phyloP scores from a whole-genome alignment of 2,113 vertebrate genomes.

The Gorilla gorilla region DNA sequence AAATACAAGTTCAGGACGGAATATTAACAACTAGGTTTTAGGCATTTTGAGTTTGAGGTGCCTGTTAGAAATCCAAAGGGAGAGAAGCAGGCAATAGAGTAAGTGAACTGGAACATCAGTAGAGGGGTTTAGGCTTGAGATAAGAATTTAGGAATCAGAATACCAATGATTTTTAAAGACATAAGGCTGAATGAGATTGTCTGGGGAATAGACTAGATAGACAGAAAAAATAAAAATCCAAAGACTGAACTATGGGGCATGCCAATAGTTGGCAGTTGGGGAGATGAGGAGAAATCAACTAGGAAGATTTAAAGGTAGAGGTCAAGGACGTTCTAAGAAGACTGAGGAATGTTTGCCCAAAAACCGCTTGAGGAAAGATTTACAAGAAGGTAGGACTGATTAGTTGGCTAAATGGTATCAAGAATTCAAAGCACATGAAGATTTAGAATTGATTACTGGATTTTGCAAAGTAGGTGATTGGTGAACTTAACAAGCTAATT shows the following conservation, averaged over 20 bases:
- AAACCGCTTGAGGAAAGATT: neutral
- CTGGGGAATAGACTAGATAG: neutral
- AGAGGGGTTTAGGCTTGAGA: neutral
- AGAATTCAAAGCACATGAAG: slow-evolving; percentile 5
- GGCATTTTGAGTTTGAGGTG: neutral
- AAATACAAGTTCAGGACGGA: neutral
- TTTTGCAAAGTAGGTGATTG: neutral
- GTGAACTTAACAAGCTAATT: neutral
- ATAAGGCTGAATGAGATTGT: neutral
- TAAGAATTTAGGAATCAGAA: neutral
- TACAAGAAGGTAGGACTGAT: neutral
- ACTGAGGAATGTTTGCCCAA: neutral
- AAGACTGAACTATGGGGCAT: neutral
- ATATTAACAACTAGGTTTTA: neutral
- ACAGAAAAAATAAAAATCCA: neutral
- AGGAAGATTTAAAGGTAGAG: neutral
- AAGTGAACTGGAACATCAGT: neutral
- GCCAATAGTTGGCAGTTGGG: neutral
- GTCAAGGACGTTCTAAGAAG: neutral
- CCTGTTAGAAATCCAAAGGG: neutral
- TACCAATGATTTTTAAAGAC: neutral
- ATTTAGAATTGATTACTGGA: neutral
- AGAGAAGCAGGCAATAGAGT: neutral
- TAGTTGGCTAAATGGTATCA: neutral
- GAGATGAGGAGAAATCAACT: neutral